Conservation (phyloP, 2,888 invertebrate species). For the Ormyrus thymus region DNA sequence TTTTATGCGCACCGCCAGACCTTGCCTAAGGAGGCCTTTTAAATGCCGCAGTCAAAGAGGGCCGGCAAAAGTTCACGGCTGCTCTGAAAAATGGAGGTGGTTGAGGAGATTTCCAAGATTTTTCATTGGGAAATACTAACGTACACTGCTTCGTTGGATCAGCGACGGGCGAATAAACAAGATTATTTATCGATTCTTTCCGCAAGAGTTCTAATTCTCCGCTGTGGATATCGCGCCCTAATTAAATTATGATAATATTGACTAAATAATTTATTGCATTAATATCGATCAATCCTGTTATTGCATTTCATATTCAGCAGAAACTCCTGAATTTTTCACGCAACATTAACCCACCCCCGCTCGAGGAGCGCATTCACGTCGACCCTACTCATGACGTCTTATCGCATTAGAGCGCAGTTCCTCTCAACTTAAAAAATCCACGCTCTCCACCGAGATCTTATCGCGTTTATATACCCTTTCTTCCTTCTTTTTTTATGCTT, state of each 20-base stretch:
- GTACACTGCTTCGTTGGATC: too few relatives aligned
- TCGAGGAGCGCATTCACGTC: not conserved
- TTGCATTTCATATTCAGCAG: constrained; percentile 19
- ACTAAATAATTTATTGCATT: constrained; percentile 21
- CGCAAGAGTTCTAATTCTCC: too few relatives aligned
- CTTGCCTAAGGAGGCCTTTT: too few relatives aligned
- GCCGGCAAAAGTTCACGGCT: too few relatives aligned
- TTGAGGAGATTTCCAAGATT: too few relatives aligned
- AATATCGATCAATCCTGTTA: constrained; percentile 28
- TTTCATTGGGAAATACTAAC: too few relatives aligned
- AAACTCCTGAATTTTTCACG: constrained; percentile 32
- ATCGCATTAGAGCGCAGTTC: constrained; percentile 3
- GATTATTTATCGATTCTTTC: too few relatives aligned
- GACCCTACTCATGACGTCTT: not conserved
- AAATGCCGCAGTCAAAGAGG: too few relatives aligned
- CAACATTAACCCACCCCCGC: constrained; percentile 1
- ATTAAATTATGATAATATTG: constrained; percentile 11
- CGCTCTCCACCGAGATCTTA: not conserved
- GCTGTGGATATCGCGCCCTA: not conserved
- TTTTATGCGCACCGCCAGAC: too few relatives aligned
- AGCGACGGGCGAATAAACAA: too few relatives aligned
- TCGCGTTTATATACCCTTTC: not conserved
- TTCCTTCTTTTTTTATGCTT: constrained; percentile 12
- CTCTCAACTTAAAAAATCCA: not conserved
- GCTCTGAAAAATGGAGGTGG: too few relatives aligned